A percentile compares a stretch with the other conserved stretches of the same genome.
Evolutionary conservation across 2,113 vertebrate species (phyloP).

Genomic region (Pomatorhinus ruficollis): DNA sequence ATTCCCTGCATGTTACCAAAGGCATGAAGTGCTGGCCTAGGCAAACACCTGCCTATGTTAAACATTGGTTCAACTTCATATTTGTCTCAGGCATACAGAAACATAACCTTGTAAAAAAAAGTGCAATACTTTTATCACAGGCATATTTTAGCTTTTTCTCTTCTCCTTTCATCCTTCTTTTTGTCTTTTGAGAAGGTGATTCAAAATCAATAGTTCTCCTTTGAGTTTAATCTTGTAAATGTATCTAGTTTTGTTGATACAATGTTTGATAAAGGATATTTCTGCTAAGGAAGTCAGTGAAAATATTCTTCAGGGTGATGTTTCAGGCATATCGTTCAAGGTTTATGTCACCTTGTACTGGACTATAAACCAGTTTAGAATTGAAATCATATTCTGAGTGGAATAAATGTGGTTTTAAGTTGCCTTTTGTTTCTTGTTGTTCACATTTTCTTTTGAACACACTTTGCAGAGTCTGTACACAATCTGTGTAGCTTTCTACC

Average conservation of each 20-base stretch:
- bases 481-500: accelerated
- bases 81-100: not conserved
- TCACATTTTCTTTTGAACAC: not conserved
- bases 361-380: not conserved
- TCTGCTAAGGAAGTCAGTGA: not conserved
- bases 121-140: not conserved
- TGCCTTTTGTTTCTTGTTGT: not conserved
- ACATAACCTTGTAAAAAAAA: not conserved
- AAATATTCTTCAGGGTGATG: not conserved
- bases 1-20: not conserved
- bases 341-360: not conserved
- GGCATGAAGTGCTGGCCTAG: not conserved
- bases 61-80: not conserved
- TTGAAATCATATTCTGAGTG: not conserved
- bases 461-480: not conserved
- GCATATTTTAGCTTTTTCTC: not conserved
- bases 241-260: not conserved
- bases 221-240: not conserved
- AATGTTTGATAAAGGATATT: not conserved
- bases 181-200: not conserved
- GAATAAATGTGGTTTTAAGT: not conserved
- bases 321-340: not conserved
- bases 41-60: accelerated
- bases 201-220: not conserved
- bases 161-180: not conserved